Percentiles rank a stretch among this genome's conserved stretches.
Conservation (phyloP, 2,797 vertebrate species). For the Parauchenoglanis ngamensis region DNA sequence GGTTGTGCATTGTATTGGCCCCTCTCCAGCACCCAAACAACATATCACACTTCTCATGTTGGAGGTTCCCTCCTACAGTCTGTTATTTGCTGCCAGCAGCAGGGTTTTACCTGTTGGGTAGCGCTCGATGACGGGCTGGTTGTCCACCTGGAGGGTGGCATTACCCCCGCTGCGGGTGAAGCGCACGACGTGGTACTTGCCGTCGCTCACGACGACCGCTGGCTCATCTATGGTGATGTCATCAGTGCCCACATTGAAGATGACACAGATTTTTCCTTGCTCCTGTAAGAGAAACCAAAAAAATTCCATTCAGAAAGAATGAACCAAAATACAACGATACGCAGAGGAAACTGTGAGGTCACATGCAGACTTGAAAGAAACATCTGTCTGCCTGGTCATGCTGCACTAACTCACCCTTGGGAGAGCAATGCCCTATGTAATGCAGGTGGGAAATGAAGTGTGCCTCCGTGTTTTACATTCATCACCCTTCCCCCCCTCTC, state of each 20-base stretch:
- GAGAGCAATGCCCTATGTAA: slow-evolving; percentile 59
- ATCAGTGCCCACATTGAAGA: slow-evolving; percentile 94
- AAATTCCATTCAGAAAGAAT: slow-evolving; percentile 14
- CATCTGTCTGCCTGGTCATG: slow-evolving; percentile 55
- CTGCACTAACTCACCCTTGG: slow-evolving; percentile 54
- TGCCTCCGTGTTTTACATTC: slow-evolving; percentile 63
- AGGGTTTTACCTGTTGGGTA: slow-evolving; percentile 88
- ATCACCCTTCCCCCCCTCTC: slow-evolving; percentile 44
- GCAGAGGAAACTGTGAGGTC: slow-evolving; percentile 16
- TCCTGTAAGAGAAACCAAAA: slow-evolving; percentile 73
- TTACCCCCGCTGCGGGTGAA: slow-evolving; percentile 95
- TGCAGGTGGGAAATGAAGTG: slow-evolving; percentile 56
- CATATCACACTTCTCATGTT: slow-evolving; percentile 31
- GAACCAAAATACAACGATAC: not conserved
- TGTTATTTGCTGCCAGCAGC: not conserved
- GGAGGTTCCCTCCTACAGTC: slow-evolving; percentile 18
- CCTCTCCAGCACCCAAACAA: slow-evolving; percentile 32
- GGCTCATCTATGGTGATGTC: slow-evolving; percentile 93
- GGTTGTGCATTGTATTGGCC: slow-evolving; percentile 32
- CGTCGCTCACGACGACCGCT: slow-evolving; percentile 87
- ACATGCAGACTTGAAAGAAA: slow-evolving; percentile 38
- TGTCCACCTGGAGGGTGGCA: slow-evolving; percentile 95
- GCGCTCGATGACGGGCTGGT: slow-evolving; percentile 91
- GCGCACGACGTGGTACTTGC: slow-evolving; percentile 95
- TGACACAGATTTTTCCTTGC: slow-evolving; percentile 89